Base-by-base conservation (phyloP, 2,888 invertebrate species). In the Myopa tessellatipennis region DNA sequence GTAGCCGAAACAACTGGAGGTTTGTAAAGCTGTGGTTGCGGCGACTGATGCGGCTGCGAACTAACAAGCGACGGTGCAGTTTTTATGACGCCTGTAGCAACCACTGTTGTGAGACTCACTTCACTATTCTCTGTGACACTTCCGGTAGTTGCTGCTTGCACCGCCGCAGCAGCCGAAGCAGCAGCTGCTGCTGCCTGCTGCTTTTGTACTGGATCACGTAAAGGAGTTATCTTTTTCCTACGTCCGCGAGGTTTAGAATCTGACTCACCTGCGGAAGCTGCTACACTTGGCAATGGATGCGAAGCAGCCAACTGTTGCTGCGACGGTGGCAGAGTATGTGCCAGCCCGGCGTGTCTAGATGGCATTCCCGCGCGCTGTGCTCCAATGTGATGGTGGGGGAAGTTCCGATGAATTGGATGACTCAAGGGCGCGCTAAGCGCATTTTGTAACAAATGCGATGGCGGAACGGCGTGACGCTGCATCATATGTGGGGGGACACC, bases 121-220 rank as follows among this genome's bases (percentile, higher is more conserved):
- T 69, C 65, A 34, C 69, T 7, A 70, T 77, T 78, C 4, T 74
- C 72, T 12, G 55, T 74, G 4, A 67, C 65, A 14, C 58, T 72
- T 14, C 55, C 68, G 52, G 73, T 77, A 0, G 80, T 75, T 18
- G 75, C n/a, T 26, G 81, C 80, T 14, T 77, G 74, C 26, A 14
- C 58, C 3, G 52, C 80, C 4, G 81, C 77, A 14, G 85, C 77
- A 14, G 85, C 91, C 76, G 89, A 90, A 68, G 85, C 91, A 78
- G 88, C 92, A 78, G 86, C 92, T 82, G 90, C 92, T 78, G 89
- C 92, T 52, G 90, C 91, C 78, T 89, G 89, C 65, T 89, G 89
- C 77, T 89, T 89, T 83, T 91, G 91, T 87, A 85, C 82, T 80
- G 84, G 89, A 89, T 84, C 90, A 82, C 86, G 85, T 60, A 90